Evolutionary conservation across 2,888 invertebrate species (phyloP).

Genomic region (Drosophila dives): DNA sequence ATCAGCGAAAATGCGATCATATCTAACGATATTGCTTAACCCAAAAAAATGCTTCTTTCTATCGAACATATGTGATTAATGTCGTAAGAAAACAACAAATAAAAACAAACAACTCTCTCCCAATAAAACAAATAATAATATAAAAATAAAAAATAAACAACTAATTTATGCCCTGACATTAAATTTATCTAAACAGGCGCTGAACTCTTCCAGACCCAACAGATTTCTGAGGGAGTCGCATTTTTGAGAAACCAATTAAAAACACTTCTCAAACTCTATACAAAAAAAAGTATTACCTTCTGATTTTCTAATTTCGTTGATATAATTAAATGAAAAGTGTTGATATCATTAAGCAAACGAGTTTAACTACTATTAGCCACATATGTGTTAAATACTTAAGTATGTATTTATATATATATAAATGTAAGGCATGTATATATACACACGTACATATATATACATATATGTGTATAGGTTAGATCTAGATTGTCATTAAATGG

Average conservation of each 20-base stretch:
- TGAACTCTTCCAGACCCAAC: conserved; percentile 68
- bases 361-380: conserved; percentile 56
- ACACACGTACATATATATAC: conserved; percentile 22
- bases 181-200: conserved; percentile 79
- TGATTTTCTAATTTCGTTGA: conserved; percentile 59
- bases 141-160: conserved; percentile 4
- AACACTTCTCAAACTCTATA: conserved; percentile 54
- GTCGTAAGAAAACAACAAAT: conserved; percentile 45
- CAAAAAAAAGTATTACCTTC: conserved; percentile 71
- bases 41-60: conserved; percentile 39
- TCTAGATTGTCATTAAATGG: conserved; percentile 17
- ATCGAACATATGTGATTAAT: conserved; percentile 43
- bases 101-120: conserved; percentile 6
- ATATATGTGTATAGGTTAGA: conserved; percentile 32
- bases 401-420: conserved; percentile 49
- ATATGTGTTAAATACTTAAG: conserved; percentile 54
- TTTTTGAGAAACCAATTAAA: conserved; percentile 66
- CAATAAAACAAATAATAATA: conserved; percentile 5
- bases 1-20: conserved; percentile 38
- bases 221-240: conserved; percentile 80
- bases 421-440: conserved; percentile 57
- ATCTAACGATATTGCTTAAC: conserved; percentile 50
- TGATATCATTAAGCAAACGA: conserved; percentile 38
- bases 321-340: conserved; percentile 19
- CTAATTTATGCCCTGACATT: conserved; percentile 60